phyloP scores from a whole-genome alignment of 2,113 vertebrate species.

The human region GRCh38 chr3:182375001-182375500 shows the following conservation, averaged over 20 bases:
- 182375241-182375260: background rate
- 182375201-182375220: background rate
- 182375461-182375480: conserved; percentile 16
- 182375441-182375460: background rate
- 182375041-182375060: background rate
- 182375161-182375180: background rate
- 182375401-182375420: background rate
- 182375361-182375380: background rate
- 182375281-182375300: background rate
- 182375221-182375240: background rate
- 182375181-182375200: background rate
- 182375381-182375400: background rate
- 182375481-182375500: background rate
- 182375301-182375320: background rate
- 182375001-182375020: background rate
- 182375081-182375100: background rate
- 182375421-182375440: background rate
- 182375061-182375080: background rate
- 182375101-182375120: background rate
- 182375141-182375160: background rate
- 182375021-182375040: background rate
- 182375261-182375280: background rate
- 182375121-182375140: conserved; percentile 17
- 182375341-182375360: background rate
- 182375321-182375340: background rate